Evolutionary conservation across 92 coral and sea anemone genomes (phyloP).

Genomic region (Palythoa grandis): DNA sequence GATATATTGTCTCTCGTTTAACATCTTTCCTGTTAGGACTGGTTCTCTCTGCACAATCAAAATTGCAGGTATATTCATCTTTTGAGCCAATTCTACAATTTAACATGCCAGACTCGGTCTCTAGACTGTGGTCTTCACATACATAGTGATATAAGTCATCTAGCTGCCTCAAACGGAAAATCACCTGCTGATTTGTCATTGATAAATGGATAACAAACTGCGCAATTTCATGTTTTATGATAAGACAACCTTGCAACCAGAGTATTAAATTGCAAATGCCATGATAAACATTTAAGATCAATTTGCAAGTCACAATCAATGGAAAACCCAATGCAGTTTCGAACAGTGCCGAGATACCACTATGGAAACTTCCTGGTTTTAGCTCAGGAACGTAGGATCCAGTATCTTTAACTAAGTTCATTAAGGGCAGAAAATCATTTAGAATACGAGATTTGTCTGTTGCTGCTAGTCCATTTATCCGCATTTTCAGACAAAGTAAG

Average conservation of each 20-base stretch:
- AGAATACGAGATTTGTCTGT: background rate
- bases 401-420: background rate
- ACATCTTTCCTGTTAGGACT: background rate
- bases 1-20: background rate
- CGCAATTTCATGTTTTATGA: constrained; percentile 2
- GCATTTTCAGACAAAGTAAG: background rate
- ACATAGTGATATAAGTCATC: background rate
- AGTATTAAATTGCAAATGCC: background rate
- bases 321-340: background rate
- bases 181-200: constrained; percentile 10
- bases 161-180: constrained; percentile 24
- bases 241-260: constrained; percentile 36
- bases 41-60: background rate
- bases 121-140: background rate
- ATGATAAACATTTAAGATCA: constrained; percentile 6
- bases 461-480: background rate
- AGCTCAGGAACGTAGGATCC: background rate
- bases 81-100: background rate
- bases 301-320: background rate
- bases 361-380: background rate
- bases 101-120: background rate
- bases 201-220: background rate
- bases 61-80: background rate
- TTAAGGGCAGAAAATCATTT: background rate
- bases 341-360: background rate